Conservation (phyloP, 2,888 invertebrate genomes). For the Mythimna impura region DNA sequence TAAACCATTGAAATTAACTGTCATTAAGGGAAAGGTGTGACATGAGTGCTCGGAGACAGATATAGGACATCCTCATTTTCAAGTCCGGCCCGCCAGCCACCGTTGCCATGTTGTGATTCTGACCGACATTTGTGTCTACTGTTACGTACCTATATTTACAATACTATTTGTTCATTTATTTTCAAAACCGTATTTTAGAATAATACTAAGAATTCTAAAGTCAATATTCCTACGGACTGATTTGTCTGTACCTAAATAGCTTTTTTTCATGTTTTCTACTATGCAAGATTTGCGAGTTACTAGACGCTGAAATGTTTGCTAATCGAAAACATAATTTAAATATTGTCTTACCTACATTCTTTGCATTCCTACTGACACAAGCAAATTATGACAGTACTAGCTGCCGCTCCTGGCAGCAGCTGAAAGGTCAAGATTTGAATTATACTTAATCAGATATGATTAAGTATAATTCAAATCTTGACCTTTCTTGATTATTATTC, state of each 20-base stretch:
- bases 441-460: background rate
- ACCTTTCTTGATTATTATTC: too few relatives aligned
- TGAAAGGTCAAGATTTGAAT: background rate
- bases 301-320: background rate
- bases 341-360: too few relatives aligned
- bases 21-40: conserved; percentile 18
- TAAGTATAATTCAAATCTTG: too few relatives aligned
- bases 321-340: background rate
- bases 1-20: conserved; percentile 15
- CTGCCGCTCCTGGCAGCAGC: too few relatives aligned
- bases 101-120: conserved; percentile 18
- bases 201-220: too few relatives aligned
- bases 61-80: conserved; percentile 36
- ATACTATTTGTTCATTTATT: background rate
- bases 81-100: background rate
- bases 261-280: background rate
- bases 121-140: conserved; percentile 32
- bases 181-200: background rate
- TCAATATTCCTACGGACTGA: too few relatives aligned
- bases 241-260: background rate
- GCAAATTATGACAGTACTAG: background rate
- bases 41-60: conserved; percentile 35
- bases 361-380: too few relatives aligned
- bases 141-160: background rate
- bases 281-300: background rate